Evolutionary conservation across 2,888 invertebrate species (phyloP), one percentile per base, ranked within the genome.

Genomic region (Metacarcinus magister): DNA sequence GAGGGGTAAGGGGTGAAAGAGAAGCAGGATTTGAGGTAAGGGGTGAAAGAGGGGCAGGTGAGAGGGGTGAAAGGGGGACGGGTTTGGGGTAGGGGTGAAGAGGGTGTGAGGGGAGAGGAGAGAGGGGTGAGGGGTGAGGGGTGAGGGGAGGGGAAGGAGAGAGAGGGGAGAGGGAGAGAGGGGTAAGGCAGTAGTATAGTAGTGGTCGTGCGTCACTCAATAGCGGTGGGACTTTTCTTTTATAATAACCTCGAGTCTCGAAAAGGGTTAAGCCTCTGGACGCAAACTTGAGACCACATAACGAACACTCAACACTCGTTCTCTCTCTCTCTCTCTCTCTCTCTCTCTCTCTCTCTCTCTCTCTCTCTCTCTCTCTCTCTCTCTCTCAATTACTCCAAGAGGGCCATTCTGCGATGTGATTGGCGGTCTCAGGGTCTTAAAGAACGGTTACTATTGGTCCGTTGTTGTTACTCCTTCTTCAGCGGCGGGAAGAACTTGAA

Each of bases 221-320:
- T 96, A 92, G 96, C 75, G 89, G 43, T 75, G 94, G 92, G 96
- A 96, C 96, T 96, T 96, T 96, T 94, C 96, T 94, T 92, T 94
- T 96, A 94, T 96, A 96, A 96, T 96, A 96, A 92, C 94, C 94
- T 75, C 23, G 23, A 23, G 94, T 28, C 96, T 96, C 96, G 94
- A 96, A 96, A 95, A 94, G 96, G 96, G 96, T 94, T 94, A 96
- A 94, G 94, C 94, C 94, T 43, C 94, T 92, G 94, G 82, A 46
- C 82, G 46, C 46, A 43, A 44, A 48, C 94, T 96, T 82, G 87
- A 96, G 96, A 91, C 94, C 94, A 92, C 94, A 92, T 96, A 96
- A 96, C 96, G 96, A 96, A 96, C 94, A 82, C 96, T 93, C 92
- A 54, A 89, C 54, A 44, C 48, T 87, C 46, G 32, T n/a, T 44